Evolutionary conservation across 37 sponge, comb jelly and placozoan species (phyloP).

Genomic region (Eunapius fragilis): DNA sequence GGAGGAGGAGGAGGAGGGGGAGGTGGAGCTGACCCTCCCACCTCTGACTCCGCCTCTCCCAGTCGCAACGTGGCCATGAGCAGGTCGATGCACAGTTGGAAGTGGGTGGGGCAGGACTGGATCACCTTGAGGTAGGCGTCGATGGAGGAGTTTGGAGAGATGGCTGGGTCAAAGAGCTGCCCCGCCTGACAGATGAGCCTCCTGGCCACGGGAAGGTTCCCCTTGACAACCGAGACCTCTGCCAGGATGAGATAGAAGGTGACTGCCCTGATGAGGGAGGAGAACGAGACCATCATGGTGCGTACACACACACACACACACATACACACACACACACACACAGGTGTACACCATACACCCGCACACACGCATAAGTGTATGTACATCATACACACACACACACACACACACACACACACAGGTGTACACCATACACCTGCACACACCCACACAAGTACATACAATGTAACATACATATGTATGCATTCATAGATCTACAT

Average conservation of each 20-base stretch:
- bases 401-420: background rate
- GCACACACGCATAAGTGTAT: background rate
- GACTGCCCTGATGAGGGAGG: background rate
- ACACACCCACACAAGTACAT: background rate
- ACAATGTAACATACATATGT: background rate
- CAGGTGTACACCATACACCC: too few relatives aligned
- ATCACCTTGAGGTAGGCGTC: background rate
- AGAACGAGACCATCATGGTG: too few relatives aligned
- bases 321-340: too few relatives aligned
- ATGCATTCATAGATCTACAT: constrained; percentile 15
- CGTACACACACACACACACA: background rate
- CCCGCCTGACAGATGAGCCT: background rate
- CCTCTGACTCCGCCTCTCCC: background rate
- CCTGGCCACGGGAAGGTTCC: background rate
- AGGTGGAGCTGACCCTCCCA: background rate
- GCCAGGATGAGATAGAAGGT: background rate
- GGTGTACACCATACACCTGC: constrained; percentile 1
- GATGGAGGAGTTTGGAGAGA: background rate
- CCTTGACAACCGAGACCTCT: background rate
- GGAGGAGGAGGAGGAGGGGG: background rate
- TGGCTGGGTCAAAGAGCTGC: background rate
- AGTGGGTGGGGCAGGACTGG: background rate
- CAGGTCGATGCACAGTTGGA: background rate
- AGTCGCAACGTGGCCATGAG: background rate
- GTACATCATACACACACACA: background rate